Base-by-base conservation (phyloP, 2,888 invertebrate genomes). In the Eremobia ochroleuca region DNA sequence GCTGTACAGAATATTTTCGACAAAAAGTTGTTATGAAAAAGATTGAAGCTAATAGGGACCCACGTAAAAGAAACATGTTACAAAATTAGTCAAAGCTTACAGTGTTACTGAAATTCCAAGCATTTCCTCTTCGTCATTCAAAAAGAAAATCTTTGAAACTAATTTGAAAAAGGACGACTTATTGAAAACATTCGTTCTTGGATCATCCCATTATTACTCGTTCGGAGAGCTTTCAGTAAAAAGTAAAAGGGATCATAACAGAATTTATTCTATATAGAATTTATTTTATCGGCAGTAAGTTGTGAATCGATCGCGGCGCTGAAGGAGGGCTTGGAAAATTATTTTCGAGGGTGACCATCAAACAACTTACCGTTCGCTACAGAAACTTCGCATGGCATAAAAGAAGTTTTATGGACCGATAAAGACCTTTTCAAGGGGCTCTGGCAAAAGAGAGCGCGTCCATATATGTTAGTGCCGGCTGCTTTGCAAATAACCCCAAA, bases 391-490 rank as follows among this genome's bases (percentile, higher is more conserved):
- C 91, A 92, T 92, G 91, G 92, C 94, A 94, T 96, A 94, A 96
- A 95, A 94, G 90, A 95, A 95, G 94, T 95, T 96, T 96, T 96
- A 96, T 95, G 94, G 91, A 89, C 92, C 94, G 95, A 95, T 96
- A 95, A 96, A 96, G 94, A 94, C 94, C 94, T 94, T 95, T 95
- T 94, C 93, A 94, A 95, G 93, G 95, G 94, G 93, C 92, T 89
- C 88, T 91, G 90, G 91, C 91, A 90, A 92, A 91, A 91, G 92
- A 89, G 90, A 90, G 89, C 89, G 90, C 89, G 89, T 89, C 89
- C 88, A 87, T 89, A 86, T 87, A 89, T 89, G 86, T 89, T 81
- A 90, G 89, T 87, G 70, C 76, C 69, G 76, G 79, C 69, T 77
- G 86, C 81, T 77, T 89, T 83, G 88, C 90, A 90, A 91, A 91